Percentiles rank a stretch among this genome's conserved stretches.
Conservation (phyloP, 1,140 invertebrate genomes). For the Stegodyphus dumicola region DNA sequence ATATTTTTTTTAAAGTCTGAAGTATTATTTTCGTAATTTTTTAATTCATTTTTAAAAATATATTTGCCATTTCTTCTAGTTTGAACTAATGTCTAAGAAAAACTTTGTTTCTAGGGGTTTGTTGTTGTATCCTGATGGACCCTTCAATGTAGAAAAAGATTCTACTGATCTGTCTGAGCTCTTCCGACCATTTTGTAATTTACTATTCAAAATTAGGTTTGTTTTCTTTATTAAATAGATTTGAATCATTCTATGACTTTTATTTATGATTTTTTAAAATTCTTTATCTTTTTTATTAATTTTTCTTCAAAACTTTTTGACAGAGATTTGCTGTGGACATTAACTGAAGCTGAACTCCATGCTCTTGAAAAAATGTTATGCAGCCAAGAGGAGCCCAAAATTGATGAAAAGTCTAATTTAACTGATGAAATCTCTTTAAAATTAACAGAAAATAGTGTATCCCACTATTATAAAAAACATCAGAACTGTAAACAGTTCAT, state of each 20-base stretch:
- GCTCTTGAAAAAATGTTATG: slow-evolving; percentile 89
- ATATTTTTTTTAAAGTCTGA: too few relatives aligned
- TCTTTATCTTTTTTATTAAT: too few relatives aligned
- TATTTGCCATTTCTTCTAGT: too few relatives aligned
- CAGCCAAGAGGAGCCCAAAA: slow-evolving; percentile 82
- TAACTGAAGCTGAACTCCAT: slow-evolving; percentile 84
- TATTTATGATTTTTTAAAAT: not conserved
- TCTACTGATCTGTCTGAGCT: slow-evolving; percentile 92
- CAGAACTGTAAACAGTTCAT: slow-evolving; percentile 76
- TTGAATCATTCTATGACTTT: not conserved
- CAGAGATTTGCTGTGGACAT: slow-evolving; percentile 86
- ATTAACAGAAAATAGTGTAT: slow-evolving; percentile 78
- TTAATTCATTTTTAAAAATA: too few relatives aligned
- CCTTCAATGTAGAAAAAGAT: slow-evolving; percentile 86
- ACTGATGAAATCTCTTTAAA: slow-evolving; percentile 68
- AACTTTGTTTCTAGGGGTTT: slow-evolving; percentile 76
- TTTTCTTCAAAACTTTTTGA: slow-evolving; percentile 45
- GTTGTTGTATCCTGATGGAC: slow-evolving; percentile 89
- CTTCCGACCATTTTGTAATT: slow-evolving; percentile 88
- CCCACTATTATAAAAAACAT: slow-evolving; percentile 78
- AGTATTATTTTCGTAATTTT: too few relatives aligned
- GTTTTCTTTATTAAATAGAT: not conserved
- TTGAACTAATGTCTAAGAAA: not conserved
- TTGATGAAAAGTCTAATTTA: slow-evolving; percentile 36
- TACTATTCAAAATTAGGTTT: slow-evolving; percentile 72